A percentile compares a stretch with the other conserved stretches of the same genome.
phyloP scores from a whole-genome alignment of 2,113 vertebrate species.

The Poeciliopsis turrubarensis region DNA sequence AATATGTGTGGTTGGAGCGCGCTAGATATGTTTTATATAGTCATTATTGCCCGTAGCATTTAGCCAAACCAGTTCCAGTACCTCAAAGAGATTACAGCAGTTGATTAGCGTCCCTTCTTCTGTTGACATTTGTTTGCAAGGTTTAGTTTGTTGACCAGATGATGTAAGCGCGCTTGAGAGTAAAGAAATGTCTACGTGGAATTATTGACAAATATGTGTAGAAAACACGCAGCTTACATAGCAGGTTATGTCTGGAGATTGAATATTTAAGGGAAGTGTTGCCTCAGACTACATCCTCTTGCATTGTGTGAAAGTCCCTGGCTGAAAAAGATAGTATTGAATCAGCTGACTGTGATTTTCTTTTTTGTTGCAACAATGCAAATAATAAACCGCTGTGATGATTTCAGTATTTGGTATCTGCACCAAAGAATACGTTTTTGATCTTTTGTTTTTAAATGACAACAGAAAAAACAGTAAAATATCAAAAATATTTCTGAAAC shows the following conservation, averaged over 20 bases:
- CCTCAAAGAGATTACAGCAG: background rate
- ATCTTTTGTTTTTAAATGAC: background rate
- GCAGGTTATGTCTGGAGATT: too few species aligned
- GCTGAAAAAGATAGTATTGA: background rate
- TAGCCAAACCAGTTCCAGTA: conserved; percentile 5
- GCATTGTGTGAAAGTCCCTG: background rate
- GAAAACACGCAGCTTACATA: background rate
- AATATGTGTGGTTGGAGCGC: background rate
- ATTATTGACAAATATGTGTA: background rate
- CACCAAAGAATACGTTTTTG: background rate
- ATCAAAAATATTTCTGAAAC: too few species aligned
- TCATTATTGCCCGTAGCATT: background rate
- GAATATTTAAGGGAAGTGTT: background rate
- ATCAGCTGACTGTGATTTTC: background rate
- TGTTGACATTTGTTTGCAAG: background rate
- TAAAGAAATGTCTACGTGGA: background rate
- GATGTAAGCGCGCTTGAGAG: background rate
- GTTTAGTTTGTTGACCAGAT: background rate
- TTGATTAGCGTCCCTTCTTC: background rate
- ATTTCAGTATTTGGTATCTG: background rate
- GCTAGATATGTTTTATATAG: background rate
- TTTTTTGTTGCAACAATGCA: background rate
- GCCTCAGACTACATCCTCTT: background rate
- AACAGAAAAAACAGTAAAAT: too few species aligned
- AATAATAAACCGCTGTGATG: background rate